A percentile compares a stretch with the other conserved stretches of the same genome.
Conservation (phyloP, 2,888 invertebrate species). For the Apamea monoglypha region DNA sequence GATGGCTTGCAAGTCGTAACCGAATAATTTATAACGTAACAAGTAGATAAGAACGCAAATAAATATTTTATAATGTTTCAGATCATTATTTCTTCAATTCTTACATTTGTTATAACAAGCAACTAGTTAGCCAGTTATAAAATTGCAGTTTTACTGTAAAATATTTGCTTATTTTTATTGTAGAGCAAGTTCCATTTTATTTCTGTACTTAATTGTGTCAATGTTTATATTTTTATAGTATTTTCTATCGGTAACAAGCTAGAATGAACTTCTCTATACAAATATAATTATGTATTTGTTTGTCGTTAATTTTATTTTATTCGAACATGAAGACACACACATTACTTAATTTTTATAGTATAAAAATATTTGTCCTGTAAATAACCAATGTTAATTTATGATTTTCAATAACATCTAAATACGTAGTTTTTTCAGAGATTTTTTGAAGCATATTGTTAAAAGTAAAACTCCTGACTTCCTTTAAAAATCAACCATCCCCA, state of each 20-base stretch:
- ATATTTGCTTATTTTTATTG: constrained; percentile 16
- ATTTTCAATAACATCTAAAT: neutral
- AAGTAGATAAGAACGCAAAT: constrained; percentile 8
- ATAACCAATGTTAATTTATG: neutral
- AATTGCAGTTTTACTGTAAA: constrained; percentile 19
- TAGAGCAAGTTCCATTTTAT: constrained; percentile 29
- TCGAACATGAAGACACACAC: neutral
- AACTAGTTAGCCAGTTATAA: constrained; percentile 40
- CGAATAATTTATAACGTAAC: neutral
- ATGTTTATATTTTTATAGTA: constrained; percentile 22
- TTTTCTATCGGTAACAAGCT: constrained; percentile 24
- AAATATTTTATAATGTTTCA: neutral
- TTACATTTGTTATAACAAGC: constrained; percentile 29
- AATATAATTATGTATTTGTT: neutral
- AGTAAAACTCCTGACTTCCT: neutral
- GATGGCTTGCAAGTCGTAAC: neutral
- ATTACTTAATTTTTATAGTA: neutral
- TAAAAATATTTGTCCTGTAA: neutral
- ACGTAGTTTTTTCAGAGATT: neutral
- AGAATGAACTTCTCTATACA: neutral
- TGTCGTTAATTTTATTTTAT: neutral
- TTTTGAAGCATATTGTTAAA: neutral
- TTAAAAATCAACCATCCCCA: neutral
- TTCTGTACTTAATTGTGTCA: constrained; percentile 26
- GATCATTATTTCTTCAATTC: constrained; percentile 24